These are phyloP conservation scores for Pipa parva DNA, from an alignment of 2,113 vertebrate species.

Conservation along the genomic window DNA sequence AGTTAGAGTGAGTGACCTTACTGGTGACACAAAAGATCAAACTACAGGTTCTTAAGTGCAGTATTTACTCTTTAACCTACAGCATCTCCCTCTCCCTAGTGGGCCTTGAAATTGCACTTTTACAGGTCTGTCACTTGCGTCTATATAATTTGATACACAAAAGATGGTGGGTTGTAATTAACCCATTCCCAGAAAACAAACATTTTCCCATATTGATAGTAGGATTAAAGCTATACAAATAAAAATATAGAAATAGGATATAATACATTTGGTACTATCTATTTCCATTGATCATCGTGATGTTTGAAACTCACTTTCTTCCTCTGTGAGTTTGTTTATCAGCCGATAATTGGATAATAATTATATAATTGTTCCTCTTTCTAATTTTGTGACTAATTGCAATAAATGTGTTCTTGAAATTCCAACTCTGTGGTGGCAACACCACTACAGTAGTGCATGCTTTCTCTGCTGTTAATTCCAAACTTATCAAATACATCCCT, in stretches of 20 bases:
- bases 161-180: constrained; percentile 4
- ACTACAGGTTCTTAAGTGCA: constrained; percentile 38
- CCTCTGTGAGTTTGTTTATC: background rate
- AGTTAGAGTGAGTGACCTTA: constrained; percentile 22
- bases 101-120: constrained; percentile 7
- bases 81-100: constrained; percentile 22
- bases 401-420: background rate
- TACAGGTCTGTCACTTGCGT: constrained; percentile 32
- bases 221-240: background rate
- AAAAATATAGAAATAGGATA: background rate
- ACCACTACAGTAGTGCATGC: no score
- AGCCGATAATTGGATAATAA: background rate
- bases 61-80: constrained; percentile 38
- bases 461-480: no score
- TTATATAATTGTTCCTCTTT: background rate
- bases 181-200: background rate
- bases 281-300: background rate
- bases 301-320: background rate
- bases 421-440: no score
- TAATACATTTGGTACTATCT: background rate
- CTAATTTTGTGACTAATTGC: background rate
- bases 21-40: constrained; percentile 35
- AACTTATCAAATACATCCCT: no score
- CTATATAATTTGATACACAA: constrained; percentile 29
- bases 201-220: background rate